phyloP scores from a whole-genome alignment of 2,888 invertebrate genomes.

The Eupelmus urozonus region DNA sequence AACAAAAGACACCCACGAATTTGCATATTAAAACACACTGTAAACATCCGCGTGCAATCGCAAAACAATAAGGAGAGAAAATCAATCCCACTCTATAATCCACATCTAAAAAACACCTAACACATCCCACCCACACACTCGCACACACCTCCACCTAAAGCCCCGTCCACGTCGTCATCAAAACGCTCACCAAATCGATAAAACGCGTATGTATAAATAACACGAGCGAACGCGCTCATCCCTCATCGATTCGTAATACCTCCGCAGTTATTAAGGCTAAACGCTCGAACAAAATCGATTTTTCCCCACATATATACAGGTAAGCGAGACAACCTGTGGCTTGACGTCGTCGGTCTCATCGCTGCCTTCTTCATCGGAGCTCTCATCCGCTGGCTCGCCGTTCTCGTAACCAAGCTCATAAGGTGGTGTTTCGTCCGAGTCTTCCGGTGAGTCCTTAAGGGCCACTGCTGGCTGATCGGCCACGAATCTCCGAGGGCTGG shows the following conservation, averaged over 20 bases:
- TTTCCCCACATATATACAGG: not conserved
- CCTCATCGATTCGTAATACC: not conserved
- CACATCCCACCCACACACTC: no score
- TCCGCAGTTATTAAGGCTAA: not conserved
- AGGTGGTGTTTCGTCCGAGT: constrained; percentile 43
- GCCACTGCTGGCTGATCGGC: not conserved
- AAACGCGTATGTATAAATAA: constrained; percentile 4
- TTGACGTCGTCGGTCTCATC: constrained; percentile 51
- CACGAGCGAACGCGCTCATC: no score
- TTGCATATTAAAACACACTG: no score
- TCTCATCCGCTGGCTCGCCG: not conserved
- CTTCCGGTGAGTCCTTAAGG: constrained; percentile 7
- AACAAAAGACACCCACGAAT: no score
- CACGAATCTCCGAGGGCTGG: constrained; percentile 35
- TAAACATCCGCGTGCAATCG: no score
- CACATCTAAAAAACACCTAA: no score
- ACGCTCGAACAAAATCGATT: not conserved
- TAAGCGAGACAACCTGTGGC: constrained; percentile 49
- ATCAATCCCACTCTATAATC: no score
- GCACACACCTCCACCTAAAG: no score
- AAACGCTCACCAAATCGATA: constrained; percentile 6
- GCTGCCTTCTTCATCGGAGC: constrained; percentile 26
- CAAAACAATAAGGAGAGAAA: no score
- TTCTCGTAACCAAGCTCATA: constrained; percentile 48
- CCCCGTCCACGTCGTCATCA: no score